Base-by-base conservation (phyloP, 2,888 invertebrate species). In the Dichetophora obliterata region DNA sequence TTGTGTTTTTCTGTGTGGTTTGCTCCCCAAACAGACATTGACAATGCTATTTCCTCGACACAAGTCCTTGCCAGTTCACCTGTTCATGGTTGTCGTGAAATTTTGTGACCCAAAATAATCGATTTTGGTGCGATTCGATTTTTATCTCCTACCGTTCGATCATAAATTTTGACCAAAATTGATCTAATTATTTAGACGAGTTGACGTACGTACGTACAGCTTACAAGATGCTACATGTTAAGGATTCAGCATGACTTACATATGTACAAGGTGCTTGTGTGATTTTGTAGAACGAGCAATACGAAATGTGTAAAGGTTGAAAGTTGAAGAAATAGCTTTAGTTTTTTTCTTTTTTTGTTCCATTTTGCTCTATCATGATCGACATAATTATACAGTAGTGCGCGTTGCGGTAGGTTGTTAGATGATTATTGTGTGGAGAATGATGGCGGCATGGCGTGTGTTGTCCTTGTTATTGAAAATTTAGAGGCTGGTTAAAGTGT, bases 81-180 rank as follows among this genome's bases (percentile, higher is more conserved):
- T 37, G 66, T 66, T 34, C 66, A 37, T 37, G n/a, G 24, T 8
- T 5, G 24, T 22, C 24, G 37, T 48, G 66, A 48, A 16, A 22
- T 66, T 66, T 37, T 19, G 27, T 69, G 63, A 70, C 61, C 70
- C 63, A 54, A 70, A 71, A 70, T 71, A 72, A 72, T 71, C 76
- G 75, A 71, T 71, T 52, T 50, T 63, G 63, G 22, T 71, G 19
- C 48, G 27, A 65, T 76, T 66, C 22, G 27, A 34, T 75, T 71
- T 70, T 72, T 50, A 52, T 50, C 57, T 37, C 31, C 48, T 24
- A 37, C 19, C 24, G 34, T 52, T 66, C 66, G 74, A 54, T 75
- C 77, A 70, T 77, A 75, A 75, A 75, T 77, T 70, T 57, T 43
- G 22, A 57, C 19, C 31, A 61, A 59, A 77, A 74, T 77, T 75